Base-by-base conservation (phyloP, 2,888 invertebrate genomes). In the Exephanes ischioxanthus region DNA sequence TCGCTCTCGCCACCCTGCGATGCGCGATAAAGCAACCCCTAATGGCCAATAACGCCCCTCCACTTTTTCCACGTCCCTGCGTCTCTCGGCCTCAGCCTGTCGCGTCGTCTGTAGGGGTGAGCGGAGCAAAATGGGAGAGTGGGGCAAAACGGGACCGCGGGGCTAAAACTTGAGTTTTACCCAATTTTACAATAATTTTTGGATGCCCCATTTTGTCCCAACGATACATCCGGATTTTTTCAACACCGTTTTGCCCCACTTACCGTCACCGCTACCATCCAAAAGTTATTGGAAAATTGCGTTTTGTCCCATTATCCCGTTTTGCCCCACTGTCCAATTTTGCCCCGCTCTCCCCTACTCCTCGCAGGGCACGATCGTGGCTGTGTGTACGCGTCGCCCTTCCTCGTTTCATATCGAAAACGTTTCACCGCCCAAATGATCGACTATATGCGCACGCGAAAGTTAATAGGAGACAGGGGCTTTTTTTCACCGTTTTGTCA, bases 1-100 rank as follows among this genome's bases (percentile, higher is more conserved):
- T 80, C 71, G 26, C 66, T 76, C 68, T 68, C 53, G 68, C 22
- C 37, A 63, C 22, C 22, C 63, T 87, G 58, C 79, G 51, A 73
- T 58, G 67, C 78, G 80, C 83, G 85, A 88, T 83, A 87, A 88
- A 87, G 86, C 85, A 84, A 77, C 80, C 81, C 84, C 84, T 87
- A 87, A 87, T 87, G 86, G 86, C 73, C 84, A 83, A 85, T 84
- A 86, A 72, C 55, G 48, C 76, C 66, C 82, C 53, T 22, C 73
- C 30, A 61, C 70, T 41, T 80, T 67, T 80, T 80, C 19, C 68
- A 55, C 77, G 16, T 55, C 19, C 30, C 58, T 19, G 68, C 22
- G 19, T 67, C 41, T n/a, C 63, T 5, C 63, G 16, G 9, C 16
- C 61, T 16, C 30, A 16, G 16, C 22, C 14, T 67, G 7, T 48